Base-by-base conservation (phyloP, 2,113 vertebrate genomes). In the Pelobates fuscus region DNA sequence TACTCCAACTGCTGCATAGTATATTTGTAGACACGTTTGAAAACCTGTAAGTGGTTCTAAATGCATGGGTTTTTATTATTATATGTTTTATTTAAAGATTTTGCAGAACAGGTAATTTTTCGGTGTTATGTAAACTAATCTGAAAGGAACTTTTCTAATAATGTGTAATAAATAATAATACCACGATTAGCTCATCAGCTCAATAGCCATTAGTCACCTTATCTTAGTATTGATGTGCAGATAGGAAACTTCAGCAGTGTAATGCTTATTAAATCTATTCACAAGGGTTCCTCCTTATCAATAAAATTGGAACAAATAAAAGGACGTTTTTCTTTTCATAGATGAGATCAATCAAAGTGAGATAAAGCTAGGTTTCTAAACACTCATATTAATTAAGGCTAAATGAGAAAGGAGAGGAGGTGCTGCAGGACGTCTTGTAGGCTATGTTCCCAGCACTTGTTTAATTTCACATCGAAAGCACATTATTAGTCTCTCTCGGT, bases 221-320 rank as follows among this genome's bases (percentile, higher is more conserved):
- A 17, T 49, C 44, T n/a, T 37, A 30, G 60, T 63, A 63, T 32
- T 30, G n/a, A 63, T 37, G 29, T 17, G 60, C 60, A 63, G 18
- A 37, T 41, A 29, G 60, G n/a, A 63, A 17, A 5, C 60, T 37
- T 17, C n/a, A 12, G 60, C n/a, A 17, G 15, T 2, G 12, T 37
- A 63, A 63, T 37, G 18, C 21, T 37, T 63, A 63, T 60, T 60
- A 25, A 60, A 30, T 29, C 5, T 60, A 29, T 29, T 60, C 58
- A 15, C 17, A 60, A 5, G 4, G 10, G 24, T 2, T 11, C 55
- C 55, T 14, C 30, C 30, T n/a, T 10, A 21, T n/a, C 29, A 21
- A 18, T 32, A 37, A 11, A 20, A 11, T 23, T 12, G 29, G 10
- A 37, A 63, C 60, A 63, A 20, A 37, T 15, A 55, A 25, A 29